phyloP scores from a whole-genome alignment of 2,797 vertebrate genomes.

The Acanthurus tractus region DNA sequence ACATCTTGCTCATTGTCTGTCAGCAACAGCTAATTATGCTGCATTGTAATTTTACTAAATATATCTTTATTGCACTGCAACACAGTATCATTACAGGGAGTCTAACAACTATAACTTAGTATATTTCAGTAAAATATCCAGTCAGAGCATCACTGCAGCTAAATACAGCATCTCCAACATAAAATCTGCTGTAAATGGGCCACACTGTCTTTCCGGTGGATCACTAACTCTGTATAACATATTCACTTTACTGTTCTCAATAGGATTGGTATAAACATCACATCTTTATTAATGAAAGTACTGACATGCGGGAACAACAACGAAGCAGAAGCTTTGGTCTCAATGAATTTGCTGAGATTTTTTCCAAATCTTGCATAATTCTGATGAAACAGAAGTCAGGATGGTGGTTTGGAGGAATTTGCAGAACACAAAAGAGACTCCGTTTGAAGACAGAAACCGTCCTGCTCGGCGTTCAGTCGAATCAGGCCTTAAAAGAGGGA shows the following conservation, averaged over 20 bases:
- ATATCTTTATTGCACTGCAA: constrained; percentile 7
- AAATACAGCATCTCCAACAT: neutral
- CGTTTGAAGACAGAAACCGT: neutral
- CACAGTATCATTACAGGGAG: constrained; percentile 23
- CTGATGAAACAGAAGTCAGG: neutral
- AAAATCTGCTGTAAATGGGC: neutral
- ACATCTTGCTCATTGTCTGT: neutral
- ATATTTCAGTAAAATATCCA: neutral
- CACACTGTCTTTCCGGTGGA: neutral
- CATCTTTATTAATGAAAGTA: constrained; percentile 3
- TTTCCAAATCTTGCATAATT: neutral
- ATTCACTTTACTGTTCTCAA: neutral
- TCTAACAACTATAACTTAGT: constrained; percentile 8
- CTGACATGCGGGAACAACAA: neutral
- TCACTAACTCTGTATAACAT: neutral
- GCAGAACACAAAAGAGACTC: neutral
- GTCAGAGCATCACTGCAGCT: neutral
- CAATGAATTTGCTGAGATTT: neutral
- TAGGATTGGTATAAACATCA: constrained; percentile 6
- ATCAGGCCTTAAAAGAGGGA: neutral
- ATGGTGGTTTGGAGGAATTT: constrained; percentile 6
- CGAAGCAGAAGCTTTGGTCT: neutral
- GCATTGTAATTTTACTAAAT: constrained; percentile 23
- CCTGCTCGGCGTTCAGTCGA: neutral
- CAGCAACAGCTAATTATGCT: neutral